phyloP scores from a whole-genome alignment of 2,797 vertebrate species.

The Acestrorhynchus altus region DNA sequence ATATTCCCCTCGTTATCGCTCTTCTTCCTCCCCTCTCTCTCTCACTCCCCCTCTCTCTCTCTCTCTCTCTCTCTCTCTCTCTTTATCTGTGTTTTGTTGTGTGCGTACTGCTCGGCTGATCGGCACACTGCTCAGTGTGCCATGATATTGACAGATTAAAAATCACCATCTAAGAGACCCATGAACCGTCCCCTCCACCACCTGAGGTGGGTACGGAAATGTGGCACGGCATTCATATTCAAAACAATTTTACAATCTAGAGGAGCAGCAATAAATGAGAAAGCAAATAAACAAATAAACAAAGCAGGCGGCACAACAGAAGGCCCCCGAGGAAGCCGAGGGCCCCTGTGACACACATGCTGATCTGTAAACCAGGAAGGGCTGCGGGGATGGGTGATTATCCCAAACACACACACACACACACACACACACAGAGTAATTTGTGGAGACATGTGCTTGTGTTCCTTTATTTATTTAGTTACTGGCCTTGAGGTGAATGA shows the following conservation, averaged over 20 bases:
- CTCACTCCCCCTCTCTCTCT: too few relatives aligned
- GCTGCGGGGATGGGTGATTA: too few relatives aligned
- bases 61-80: neutral
- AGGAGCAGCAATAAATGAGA: constrained; percentile 60
- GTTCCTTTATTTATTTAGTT: neutral
- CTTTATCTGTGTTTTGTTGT: neutral
- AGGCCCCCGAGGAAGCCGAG: constrained; percentile 54
- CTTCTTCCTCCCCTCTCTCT: too few relatives aligned
- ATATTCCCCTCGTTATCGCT: too few relatives aligned
- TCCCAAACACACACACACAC: neutral
- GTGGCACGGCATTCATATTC: constrained; percentile 68
- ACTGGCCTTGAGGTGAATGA: neutral
- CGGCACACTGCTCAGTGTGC: constrained; percentile 63
- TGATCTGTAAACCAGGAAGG: neutral
- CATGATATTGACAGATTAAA: constrained; percentile 80
- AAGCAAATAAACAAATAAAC: constrained; percentile 64
- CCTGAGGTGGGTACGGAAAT: neutral
- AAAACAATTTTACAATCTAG: constrained; percentile 58
- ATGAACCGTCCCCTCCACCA: constrained; percentile 39
- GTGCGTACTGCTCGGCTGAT: neutral
- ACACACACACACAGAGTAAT: too few relatives aligned
- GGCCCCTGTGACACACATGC: constrained; percentile 50
- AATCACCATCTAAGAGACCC: constrained; percentile 71
- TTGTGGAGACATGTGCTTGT: too few relatives aligned
- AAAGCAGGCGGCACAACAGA: constrained; percentile 65